A percentile compares a stretch with the other conserved stretches of the same genome.
These are phyloP conservation scores for Pycnonotus jocosus DNA, from an alignment of 2,113 vertebrate species.

Conservation along the genomic window DNA sequence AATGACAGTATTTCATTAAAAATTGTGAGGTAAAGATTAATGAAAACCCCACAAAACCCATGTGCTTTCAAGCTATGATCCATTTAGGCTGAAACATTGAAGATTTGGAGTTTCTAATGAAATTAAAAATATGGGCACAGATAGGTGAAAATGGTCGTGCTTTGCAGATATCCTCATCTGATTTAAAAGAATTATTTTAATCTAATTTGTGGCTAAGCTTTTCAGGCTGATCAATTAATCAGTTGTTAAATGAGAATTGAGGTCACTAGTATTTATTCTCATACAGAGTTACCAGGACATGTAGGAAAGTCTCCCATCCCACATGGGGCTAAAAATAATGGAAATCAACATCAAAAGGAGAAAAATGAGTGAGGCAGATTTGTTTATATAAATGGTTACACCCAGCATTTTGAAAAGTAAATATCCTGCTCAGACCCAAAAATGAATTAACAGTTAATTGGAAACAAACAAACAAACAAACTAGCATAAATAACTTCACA, in stretches of 20 bases:
- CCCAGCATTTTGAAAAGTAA: conserved; percentile 44
- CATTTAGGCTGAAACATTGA: not conserved
- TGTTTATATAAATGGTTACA: conserved; percentile 42
- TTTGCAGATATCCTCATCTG: not conserved
- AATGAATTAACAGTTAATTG: conserved; percentile 40
- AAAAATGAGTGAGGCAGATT: conserved; percentile 9
- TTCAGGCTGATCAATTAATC: not conserved
- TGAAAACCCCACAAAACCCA: not conserved
- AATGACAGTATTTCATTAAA: not conserved
- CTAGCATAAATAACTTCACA: conserved; percentile 31
- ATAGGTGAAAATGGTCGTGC: not conserved
- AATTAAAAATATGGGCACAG: not conserved
- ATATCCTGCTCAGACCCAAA: conserved; percentile 13
- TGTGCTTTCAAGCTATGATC: not conserved
- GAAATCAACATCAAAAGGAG: conserved; percentile 42
- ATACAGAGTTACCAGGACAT: not conserved
- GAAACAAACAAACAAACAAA: conserved; percentile 57
- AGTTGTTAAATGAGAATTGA: not conserved
- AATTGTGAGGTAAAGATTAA: not conserved
- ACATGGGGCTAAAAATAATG: not conserved
- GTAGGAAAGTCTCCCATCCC: not conserved
- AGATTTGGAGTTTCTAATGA: not conserved
- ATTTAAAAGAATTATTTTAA: not conserved
- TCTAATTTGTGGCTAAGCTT: not conserved
- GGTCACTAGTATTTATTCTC: not conserved